Base-by-base conservation (phyloP, 2,113 vertebrate species). In the Oryzias melastigma region DNA sequence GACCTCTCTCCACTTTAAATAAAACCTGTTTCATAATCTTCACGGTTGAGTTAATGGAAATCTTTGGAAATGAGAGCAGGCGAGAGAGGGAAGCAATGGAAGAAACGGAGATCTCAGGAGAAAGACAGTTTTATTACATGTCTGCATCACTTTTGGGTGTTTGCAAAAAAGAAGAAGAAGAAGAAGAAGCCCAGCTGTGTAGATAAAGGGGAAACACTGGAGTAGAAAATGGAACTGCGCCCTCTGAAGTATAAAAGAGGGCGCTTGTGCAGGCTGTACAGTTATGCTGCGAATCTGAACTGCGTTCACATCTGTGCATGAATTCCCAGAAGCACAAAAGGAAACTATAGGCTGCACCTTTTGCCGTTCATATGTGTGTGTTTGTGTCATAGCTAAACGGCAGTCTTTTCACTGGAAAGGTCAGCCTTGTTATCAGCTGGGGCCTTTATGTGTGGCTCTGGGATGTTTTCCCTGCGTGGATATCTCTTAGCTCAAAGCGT, bases 31-130 rank as follows among this genome's bases (percentile, higher is more conserved):
- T 69, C 52, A 56, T 51, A 46, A 73, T 44, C 50, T 52, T 24
- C 43, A 72, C 59, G 40, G 61, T 69, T 62, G 66, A 77, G 80
- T 80, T 75, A 82, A 82, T 83, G 66, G 80, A 65, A 68, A 75
- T 63, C 45, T 66, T 51, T 62, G 50, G 20, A 82, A 75, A 82
- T 18, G 62, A 70, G 77, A 65, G 58, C 54, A 81, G 59, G 52
- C 22, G 50, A 53, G 15, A 51, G 49, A 5, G 29, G 35, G 19
- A 24, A 22, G 17, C 29, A 49, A 45, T 62, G 49, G 55, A 68
- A 59, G 63, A 69, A 63, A 42, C 19, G 40, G 45, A 72, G 62
- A 52, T 54, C 58, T 70, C 61, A 17, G 44, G 78, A 70, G 61
- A 73, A 55, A 40, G 14, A 49, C 40, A 4, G 35, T 69, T 62